Evolutionary conservation across 2,113 vertebrate species (phyloP), one percentile per base, ranked within the genome.

Genomic region (Promerops cafer): DNA sequence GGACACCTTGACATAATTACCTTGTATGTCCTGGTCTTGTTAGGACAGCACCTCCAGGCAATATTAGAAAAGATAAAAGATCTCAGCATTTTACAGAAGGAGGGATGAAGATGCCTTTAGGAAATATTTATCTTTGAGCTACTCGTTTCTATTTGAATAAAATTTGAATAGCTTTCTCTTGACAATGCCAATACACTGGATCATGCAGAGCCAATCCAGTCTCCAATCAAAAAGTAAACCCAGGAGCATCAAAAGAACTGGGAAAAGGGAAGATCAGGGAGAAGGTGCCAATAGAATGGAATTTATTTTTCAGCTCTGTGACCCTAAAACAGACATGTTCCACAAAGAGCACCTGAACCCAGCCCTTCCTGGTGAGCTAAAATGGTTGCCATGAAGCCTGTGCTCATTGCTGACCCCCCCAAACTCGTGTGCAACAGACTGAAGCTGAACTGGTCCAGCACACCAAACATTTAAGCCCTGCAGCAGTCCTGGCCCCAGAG

Each of bases 61-160:
- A 9, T 40, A 68, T 78, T 83, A 61, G 30, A 21, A 88, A 75
- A 94, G 91, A 74, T 61, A 68, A 91, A 87, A 93, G 56, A 94
- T 49, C 52, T 69, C 2, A 21, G 72, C 91, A 89, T 26, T 23
- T 92, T 74, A 64, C 68, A 87, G 89, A 82, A 90, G 52, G 50
- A 82, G 20, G 27, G 65, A 80, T 82, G 85, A 79, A 84, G 74
- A 71, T 26, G 42, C 61, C 89, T 94, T 94, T 21, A 79, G 82
- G 68, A 97, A 92, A 87, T 66, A 66, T 22, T 93, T 64, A 88
- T 83, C 83, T 97, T 86, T 92, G 60, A 90, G 57, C 71, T 82
- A 28, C 81, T 88, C 1, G 0, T 30, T 83, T 94, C 70, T 86
- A 54, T 53, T 39, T 87, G 89, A 87, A 88, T 89, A 89, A 74